phyloP scores from a whole-genome alignment of 2,888 invertebrate genomes.

The Apodemia zela region DNA sequence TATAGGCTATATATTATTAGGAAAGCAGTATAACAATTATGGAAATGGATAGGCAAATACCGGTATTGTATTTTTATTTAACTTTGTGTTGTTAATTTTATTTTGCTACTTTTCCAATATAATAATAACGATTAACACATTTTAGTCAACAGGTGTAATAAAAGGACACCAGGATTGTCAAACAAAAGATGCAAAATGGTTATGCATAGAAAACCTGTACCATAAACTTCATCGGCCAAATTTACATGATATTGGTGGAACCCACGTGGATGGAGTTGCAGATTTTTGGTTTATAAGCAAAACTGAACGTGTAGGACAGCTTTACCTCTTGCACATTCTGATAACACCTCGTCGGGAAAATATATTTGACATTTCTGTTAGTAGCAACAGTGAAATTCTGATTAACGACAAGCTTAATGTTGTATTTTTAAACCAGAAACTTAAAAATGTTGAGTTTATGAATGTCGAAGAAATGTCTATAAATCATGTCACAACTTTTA shows the following conservation, averaged over 20 bases:
- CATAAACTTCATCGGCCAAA: constrained; percentile 58
- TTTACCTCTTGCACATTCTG: constrained; percentile 60
- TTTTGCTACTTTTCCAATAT: neutral
- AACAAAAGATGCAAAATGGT: constrained; percentile 56
- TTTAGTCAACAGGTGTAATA: constrained; percentile 49
- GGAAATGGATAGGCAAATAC: constrained; percentile 19
- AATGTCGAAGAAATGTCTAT: constrained; percentile 36
- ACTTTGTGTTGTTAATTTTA: too few relatives aligned
- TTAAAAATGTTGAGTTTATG: constrained; percentile 43
- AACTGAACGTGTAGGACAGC: constrained; percentile 50
- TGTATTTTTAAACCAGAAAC: constrained; percentile 43
- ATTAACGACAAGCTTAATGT: constrained; percentile 46
- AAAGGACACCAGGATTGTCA: constrained; percentile 50
- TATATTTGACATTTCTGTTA: constrained; percentile 46
- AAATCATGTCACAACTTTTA: constrained; percentile 55
- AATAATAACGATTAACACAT: neutral
- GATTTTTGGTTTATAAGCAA: constrained; percentile 62
- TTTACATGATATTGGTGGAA: constrained; percentile 65
- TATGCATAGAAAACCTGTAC: constrained; percentile 54
- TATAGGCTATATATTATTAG: too few relatives aligned
- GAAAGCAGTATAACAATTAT: neutral
- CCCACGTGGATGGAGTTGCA: constrained; percentile 51
- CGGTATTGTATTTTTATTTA: neutral
- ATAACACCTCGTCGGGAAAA: constrained; percentile 39
- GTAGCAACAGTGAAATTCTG: constrained; percentile 43